A percentile compares a stretch with the other conserved stretches of the same genome.
These are phyloP conservation scores for Sinelater perroti DNA, from an alignment of 2,888 invertebrate genomes.

Conservation along the genomic window DNA sequence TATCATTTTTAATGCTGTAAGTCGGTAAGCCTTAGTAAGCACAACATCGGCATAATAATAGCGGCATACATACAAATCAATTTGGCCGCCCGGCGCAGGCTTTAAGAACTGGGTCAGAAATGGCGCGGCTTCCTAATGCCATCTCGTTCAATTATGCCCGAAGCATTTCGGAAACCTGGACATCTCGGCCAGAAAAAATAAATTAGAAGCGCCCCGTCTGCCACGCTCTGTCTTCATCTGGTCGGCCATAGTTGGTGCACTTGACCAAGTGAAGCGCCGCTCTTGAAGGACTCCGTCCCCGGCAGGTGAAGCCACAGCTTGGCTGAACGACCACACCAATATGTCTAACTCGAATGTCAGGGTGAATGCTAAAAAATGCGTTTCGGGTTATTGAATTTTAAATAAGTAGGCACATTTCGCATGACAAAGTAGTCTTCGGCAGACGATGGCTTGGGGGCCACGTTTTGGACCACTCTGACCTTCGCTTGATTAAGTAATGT, in stretches of 20 bases:
- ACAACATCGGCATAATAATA: background rate
- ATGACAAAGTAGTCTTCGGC: conserved; percentile 37
- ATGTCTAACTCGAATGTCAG: conserved; percentile 40
- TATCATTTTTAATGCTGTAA: background rate
- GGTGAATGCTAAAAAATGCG: conserved; percentile 39
- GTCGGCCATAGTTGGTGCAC: conserved; percentile 21
- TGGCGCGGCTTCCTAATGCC: no score
- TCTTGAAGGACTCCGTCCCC: background rate
- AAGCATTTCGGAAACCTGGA: background rate
- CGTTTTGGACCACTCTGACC: conserved; percentile 11
- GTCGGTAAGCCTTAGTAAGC: background rate
- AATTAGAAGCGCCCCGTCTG: conserved; percentile 22
- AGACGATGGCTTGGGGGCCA: conserved; percentile 1
- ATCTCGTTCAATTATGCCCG: no score
- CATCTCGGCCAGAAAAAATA: no score
- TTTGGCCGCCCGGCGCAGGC: no score
- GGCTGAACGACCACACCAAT: conserved; percentile 31
- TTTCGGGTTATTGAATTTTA: conserved; percentile 42
- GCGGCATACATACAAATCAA: no score
- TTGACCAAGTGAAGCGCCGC: conserved; percentile 15
- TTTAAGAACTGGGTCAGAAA: no score
- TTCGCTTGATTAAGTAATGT: no score
- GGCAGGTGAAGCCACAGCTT: conserved; percentile 9
- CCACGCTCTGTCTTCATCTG: conserved; percentile 21
- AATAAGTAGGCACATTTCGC: conserved; percentile 38